Evolutionary conservation across 2,888 invertebrate species (phyloP).

Genomic region (Pseudococcus jackbeardsleyi): DNA sequence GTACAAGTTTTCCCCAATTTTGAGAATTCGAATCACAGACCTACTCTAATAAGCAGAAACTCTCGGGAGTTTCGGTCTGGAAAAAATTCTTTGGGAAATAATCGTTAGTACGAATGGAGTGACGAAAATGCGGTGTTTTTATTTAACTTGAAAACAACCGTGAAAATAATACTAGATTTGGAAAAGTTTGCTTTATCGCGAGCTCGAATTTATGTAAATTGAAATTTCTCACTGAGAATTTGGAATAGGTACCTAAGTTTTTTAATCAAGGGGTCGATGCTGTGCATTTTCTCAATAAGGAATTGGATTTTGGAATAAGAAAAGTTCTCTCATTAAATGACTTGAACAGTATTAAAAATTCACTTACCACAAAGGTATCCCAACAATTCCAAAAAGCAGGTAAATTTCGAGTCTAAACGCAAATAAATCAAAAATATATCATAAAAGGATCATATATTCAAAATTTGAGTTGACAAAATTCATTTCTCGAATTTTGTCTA

Average conservation of each 20-base stretch:
- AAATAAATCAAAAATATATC: no score
- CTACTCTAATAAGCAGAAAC: background rate
- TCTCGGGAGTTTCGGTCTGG: background rate
- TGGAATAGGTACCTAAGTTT: background rate
- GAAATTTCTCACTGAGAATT: background rate
- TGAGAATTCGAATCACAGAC: background rate
- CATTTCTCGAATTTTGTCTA: no score
- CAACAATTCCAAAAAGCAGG: no score
- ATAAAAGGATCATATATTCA: no score
- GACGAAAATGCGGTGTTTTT: background rate
- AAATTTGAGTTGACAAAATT: no score
- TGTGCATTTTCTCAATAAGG: background rate
- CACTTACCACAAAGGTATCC: background rate
- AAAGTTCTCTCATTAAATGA: background rate
- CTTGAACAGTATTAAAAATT: background rate
- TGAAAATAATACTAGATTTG: background rate
- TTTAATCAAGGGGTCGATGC: background rate
- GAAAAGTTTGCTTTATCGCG: background rate
- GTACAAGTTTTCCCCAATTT: background rate
- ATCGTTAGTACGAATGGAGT: background rate
- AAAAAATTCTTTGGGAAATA: background rate
- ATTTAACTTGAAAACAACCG: background rate
- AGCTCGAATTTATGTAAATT: conserved; percentile 21
- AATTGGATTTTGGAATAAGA: background rate
- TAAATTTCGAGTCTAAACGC: no score